Conservation (phyloP, 2,113 vertebrate genomes). For the Nothobranchius furzeri region DNA sequence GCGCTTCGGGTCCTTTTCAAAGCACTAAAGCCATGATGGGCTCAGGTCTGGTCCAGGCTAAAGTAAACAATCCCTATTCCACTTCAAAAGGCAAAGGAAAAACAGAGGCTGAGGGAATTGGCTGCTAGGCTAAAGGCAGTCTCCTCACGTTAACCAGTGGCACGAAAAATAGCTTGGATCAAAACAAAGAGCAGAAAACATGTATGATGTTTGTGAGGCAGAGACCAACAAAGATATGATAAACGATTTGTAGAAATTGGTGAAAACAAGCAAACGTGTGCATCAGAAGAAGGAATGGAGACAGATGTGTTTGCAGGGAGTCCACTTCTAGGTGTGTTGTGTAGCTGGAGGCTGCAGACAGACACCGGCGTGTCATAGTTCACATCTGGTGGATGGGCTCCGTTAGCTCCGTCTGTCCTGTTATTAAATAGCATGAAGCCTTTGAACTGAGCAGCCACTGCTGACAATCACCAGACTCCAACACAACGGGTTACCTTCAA, state of each 20-base stretch:
- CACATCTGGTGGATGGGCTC: slow-evolving; percentile 72
- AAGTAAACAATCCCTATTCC: slow-evolving; percentile 59
- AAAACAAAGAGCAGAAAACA: slow-evolving; percentile 23
- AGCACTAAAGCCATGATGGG: slow-evolving; percentile 46
- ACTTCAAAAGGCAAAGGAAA: slow-evolving; percentile 39
- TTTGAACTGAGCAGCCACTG: slow-evolving; percentile 72
- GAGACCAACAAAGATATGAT: slow-evolving; percentile 36
- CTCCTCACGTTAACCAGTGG: slow-evolving; percentile 44
- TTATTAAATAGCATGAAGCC: slow-evolving; percentile 54
- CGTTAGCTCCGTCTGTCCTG: slow-evolving; percentile 57
- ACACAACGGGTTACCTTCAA: slow-evolving; percentile 20
- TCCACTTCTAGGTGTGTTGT: slow-evolving; percentile 2
- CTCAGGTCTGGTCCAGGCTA: slow-evolving; percentile 53
- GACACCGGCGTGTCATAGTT: slow-evolving; percentile 61
- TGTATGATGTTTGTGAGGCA: slow-evolving; percentile 25
- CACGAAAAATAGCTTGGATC: slow-evolving; percentile 32
- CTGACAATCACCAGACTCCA: slow-evolving; percentile 75
- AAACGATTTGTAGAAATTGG: not conserved
- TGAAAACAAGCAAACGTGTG: not conserved
- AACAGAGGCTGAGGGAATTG: slow-evolving; percentile 36
- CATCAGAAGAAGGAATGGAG: not conserved
- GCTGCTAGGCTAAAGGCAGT: slow-evolving; percentile 39
- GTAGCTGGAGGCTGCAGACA: slow-evolving; percentile 46
- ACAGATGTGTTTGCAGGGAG: slow-evolving; percentile 3
- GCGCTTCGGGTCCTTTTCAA: slow-evolving; percentile 36